These are phyloP conservation scores for Ptychodera flava DNA, from an alignment of 35 echinoderm and acorn worm genomes.

Conservation along the genomic window DNA sequence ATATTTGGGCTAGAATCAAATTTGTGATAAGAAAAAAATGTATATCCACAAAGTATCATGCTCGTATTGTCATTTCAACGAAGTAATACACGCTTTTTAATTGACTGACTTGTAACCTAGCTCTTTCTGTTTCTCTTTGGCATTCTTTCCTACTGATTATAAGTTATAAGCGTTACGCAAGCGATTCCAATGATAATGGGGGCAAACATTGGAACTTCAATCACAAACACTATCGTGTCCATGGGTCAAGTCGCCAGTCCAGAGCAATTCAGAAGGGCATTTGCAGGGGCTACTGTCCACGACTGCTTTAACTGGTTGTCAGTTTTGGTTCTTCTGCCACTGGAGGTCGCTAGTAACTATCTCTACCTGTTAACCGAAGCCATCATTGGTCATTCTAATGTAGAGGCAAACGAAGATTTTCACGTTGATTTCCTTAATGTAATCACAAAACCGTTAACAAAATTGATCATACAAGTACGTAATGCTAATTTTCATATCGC, in stretches of 20 bases:
- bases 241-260: conserved; percentile 33
- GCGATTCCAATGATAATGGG: conserved; percentile 85
- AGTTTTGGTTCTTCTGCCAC: conserved; percentile 41
- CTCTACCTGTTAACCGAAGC: conserved; percentile 33
- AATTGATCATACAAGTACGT: conserved; percentile 57
- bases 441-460: conserved; percentile 75
- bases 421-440: conserved; percentile 77
- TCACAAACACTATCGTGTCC: conserved; percentile 75
- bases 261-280: conserved; percentile 58
- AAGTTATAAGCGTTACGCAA: conserved; percentile 48
- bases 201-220: conserved; percentile 81
- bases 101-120: too few relatives aligned
- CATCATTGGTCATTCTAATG: conserved; percentile 31
- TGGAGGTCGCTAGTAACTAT: conserved; percentile 52
- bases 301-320: conserved; percentile 76
- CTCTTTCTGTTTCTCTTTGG: not conserved
- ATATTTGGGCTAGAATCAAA: too few relatives aligned
- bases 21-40: too few relatives aligned
- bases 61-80: too few relatives aligned
- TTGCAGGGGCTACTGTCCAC: conserved; percentile 71
- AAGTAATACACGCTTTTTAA: too few relatives aligned
- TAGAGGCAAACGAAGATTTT: conserved; percentile 52
- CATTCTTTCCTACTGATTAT: not conserved
- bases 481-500: too few relatives aligned
- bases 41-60: too few relatives aligned